These are phyloP conservation scores for Xiphias gladius DNA, from an alignment of 2,113 vertebrate species.

Conservation along the genomic window DNA sequence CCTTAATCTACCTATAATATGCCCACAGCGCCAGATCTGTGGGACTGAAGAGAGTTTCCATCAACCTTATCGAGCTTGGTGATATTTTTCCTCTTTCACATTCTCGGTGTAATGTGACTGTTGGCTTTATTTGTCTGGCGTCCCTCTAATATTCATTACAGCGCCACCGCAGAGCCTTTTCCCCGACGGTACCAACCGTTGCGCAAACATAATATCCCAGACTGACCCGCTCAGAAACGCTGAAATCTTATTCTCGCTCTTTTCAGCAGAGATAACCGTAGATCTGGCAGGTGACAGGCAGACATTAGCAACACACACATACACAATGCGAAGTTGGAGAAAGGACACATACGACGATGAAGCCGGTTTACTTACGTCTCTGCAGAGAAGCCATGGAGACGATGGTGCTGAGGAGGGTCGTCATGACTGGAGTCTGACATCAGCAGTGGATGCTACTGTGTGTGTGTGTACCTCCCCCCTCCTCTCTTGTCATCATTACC, in stretches of 20 bases:
- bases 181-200: constrained; percentile 30
- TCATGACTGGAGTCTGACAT: constrained; percentile 70
- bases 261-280: neutral
- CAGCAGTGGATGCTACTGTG: constrained; percentile 48
- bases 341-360: neutral
- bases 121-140: neutral
- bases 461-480: neutral
- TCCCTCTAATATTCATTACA: neutral
- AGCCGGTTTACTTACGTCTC: constrained; percentile 52
- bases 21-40: neutral
- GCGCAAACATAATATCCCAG: constrained; percentile 48
- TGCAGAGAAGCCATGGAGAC: constrained; percentile 30
- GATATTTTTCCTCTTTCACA: neutral
- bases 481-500: constrained; percentile 6
- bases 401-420: constrained; percentile 66
- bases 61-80: neutral
- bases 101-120: neutral
- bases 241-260: neutral
- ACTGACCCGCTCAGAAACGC: constrained; percentile 11
- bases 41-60: neutral
- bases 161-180: neutral
- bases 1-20: neutral
- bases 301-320: neutral
- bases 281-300: neutral
- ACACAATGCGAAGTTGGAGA: neutral